Evolutionary conservation across 2,888 invertebrate species (phyloP), one percentile per base, ranked within the genome.

Genomic region (Drosophila cognata): DNA sequence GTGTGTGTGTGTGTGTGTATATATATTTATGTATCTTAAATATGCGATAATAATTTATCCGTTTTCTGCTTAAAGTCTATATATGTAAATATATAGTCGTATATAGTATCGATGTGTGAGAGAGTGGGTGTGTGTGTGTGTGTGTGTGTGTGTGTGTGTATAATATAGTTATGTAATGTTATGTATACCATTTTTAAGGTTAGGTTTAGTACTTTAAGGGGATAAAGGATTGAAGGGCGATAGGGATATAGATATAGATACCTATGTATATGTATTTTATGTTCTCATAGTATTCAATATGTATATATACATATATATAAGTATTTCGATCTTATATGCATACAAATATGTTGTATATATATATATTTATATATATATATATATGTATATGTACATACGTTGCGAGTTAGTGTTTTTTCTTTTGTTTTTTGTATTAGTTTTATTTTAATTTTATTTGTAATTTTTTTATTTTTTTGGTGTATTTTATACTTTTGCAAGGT

Each of bases 401-500:
- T 81, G 71, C 62, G 66, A 71, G 72, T 79, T 66, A 71, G 59
- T 75, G 70, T 68, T 57, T 21, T 31, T 18, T n/a, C 21, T 25
- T 25, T 8, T 25, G 8, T n/a, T 35, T 35, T 25, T 21, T 11
- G 16, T 28, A 28, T 33, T 21, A 68, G 74, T 72, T 60, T 68
- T 52, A 61, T 76, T 62, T 46, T 18, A 38, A 10, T 2, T 13
- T 4, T 11, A 18, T 11, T 8, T 48, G 16, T 16, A 66, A 72
- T 74, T 62, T 72, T 48, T 21, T 16, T 68, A 72, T 74, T 62
- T 72, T 63, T 63, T 81, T 62, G 43, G 70, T 87, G 87, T 84
- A 86, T 83, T 88, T 75, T 70, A 80, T 77, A 83, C 82, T 73
- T 82, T 86, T 88, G 88, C 86, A 85, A 85, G 86, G 79, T 87